A percentile compares a stretch with the other conserved stretches of the same genome.
Conservation (phyloP, 2,113 vertebrate genomes). For the Eulemur macaco region DNA sequence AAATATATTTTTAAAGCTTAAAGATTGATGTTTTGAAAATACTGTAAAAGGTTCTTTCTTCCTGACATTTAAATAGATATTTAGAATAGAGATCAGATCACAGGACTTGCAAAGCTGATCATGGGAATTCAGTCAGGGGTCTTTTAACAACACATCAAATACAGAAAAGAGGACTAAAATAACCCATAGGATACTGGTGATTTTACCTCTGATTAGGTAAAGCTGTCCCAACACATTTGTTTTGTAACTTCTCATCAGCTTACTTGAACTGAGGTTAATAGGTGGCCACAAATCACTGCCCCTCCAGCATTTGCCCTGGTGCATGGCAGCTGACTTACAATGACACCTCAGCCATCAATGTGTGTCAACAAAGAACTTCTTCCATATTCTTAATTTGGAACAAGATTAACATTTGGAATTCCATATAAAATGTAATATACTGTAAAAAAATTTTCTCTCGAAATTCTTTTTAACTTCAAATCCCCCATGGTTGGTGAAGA, state of each 20-base stretch:
- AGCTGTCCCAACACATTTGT: neutral
- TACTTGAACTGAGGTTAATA: neutral
- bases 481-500: conserved; percentile 21
- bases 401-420: conserved; percentile 62
- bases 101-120: neutral
- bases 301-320: neutral
- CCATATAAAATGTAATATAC: conserved; percentile 28
- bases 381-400: conserved; percentile 37
- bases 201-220: neutral
- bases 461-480: conserved; percentile 48
- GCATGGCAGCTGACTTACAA: neutral
- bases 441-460: fast-evolving
- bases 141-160: conserved; percentile 21
- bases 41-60: conserved; percentile 3
- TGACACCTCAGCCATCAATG: fast-evolving
- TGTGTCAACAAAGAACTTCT: neutral
- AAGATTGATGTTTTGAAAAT: neutral
- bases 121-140: conserved; percentile 17
- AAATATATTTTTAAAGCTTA: neutral
- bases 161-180: neutral
- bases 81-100: conserved; percentile 24
- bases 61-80: conserved; percentile 16
- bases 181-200: fast-evolving
- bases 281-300: conserved; percentile 44
- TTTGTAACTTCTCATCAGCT: conserved; percentile 50